Evolutionary conservation across 2,888 invertebrate species (phyloP).

Genomic region (Hymenopus coronatus): DNA sequence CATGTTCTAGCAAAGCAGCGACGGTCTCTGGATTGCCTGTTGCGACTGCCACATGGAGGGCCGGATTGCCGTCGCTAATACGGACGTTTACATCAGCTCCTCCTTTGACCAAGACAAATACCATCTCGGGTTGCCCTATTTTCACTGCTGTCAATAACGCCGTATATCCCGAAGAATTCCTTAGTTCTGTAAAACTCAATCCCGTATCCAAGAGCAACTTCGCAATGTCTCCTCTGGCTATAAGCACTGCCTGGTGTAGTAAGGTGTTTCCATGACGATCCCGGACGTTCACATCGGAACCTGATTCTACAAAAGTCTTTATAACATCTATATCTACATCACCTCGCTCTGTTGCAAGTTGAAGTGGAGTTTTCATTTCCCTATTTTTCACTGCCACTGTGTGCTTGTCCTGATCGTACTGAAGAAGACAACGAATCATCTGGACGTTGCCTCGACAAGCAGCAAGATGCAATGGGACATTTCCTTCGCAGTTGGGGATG

Average conservation of each 20-base stretch:
- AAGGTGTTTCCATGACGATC: neutral
- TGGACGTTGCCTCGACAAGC: neutral
- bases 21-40: neutral
- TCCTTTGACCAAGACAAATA: neutral
- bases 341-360: neutral
- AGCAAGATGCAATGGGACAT: neutral
- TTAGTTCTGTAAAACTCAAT: neutral
- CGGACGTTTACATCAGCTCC: neutral
- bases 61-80: neutral
- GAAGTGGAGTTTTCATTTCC: neutral
- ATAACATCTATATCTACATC: neutral
- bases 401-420: neutral
- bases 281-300: neutral
- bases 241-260: neutral
- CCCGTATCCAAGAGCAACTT: neutral
- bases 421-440: neutral
- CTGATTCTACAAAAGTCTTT: neutral
- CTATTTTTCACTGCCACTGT: neutral
- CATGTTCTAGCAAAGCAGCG: neutral
- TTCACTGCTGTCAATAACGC: neutral
- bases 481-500: neutral
- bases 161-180: neutral
- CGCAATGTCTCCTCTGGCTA: neutral
- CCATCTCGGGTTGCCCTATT: neutral
- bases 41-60: neutral